Base-by-base conservation (phyloP, 1,140 invertebrate genomes). In the Parapsyche elsis region DNA sequence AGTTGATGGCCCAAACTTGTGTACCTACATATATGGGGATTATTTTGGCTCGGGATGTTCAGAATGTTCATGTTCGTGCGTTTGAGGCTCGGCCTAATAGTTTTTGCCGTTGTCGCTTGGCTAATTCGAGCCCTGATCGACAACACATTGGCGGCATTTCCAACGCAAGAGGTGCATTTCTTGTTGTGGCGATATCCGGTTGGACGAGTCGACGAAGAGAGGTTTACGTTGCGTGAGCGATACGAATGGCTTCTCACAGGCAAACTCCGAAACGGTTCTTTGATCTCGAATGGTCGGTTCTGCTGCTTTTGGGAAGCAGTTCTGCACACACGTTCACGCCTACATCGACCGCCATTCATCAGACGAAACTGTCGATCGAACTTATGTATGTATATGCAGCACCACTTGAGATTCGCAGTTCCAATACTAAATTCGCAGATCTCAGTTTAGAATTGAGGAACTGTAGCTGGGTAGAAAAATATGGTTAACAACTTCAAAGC, bases 191-290 rank as follows among this genome's bases (percentile, higher is more conserved):
- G 75, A 57, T 57, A 77, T 77, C 75, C 75, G 75, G 75, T 77
- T 57, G 23, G 75, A 77, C 75, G 57, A 38, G 75, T 77, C 46
- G 74, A 1, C n/a, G 46, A 75, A 7, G 9, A 67, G 64, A 67
- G 64, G 16, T 53, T 12, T 2, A 5, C 19, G 45, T 77, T 77
- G 75, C 75, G 75, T 77, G 75, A 77, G 75, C 75, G 75, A 77
- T 53, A 77, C 75, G 75, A 77, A 23, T 77, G 57, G 75, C 75
- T 77, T 77, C 75, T 77, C 75, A 30, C 75, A 77, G 53, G 64
- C 71, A 45, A 57, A 30, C 59, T 57, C 53, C 75, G 75, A 77
- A 77, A 77, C 75, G 75, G 75, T 77, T 77, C 75, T 77, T 77
- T 77, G 75, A 64, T 77, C 75, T 77, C 59, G 71, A 77, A 23